These are phyloP conservation scores for Apus apus DNA, from an alignment of 2,113 vertebrate species.

Conservation along the genomic window DNA sequence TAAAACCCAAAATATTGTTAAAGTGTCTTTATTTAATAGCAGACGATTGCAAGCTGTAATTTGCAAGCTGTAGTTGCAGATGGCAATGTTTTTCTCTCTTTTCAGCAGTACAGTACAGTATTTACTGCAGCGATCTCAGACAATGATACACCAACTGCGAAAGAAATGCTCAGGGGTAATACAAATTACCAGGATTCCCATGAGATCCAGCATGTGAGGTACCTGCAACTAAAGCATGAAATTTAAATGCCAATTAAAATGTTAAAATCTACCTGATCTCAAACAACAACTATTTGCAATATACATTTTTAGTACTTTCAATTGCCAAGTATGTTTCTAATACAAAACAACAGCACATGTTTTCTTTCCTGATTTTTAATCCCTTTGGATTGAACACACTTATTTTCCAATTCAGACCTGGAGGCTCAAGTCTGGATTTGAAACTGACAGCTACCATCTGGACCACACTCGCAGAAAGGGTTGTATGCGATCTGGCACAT, in stretches of 20 bases:
- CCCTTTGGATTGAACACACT: constrained; percentile 28
- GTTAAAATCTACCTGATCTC: not conserved
- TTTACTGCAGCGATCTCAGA: constrained; percentile 78
- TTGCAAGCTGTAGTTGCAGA: constrained; percentile 85
- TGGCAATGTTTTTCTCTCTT: constrained; percentile 82
- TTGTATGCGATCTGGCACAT: constrained; percentile 33
- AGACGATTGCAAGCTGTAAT: constrained; percentile 84
- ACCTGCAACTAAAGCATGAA: constrained; percentile 1
- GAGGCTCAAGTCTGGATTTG: constrained; percentile 24
- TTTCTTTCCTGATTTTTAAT: constrained; percentile 46
- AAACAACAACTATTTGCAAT: not conserved
- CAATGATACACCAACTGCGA: constrained; percentile 71
- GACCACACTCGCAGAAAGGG: constrained; percentile 34
- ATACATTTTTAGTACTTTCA: not conserved
- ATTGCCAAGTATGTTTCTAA: not conserved
- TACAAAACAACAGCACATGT: constrained; percentile 31
- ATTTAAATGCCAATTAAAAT: constrained; percentile 30
- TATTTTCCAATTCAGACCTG: constrained; percentile 59
- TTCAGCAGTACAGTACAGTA: constrained; percentile 74
- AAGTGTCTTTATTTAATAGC: constrained; percentile 85
- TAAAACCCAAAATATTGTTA: constrained; percentile 85
- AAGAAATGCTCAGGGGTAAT: constrained; percentile 58
- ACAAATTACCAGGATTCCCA: constrained; percentile 39
- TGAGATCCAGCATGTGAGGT: not conserved
- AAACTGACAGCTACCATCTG: constrained; percentile 63